These are phyloP conservation scores for Gonocerus acuteangulatus DNA, from an alignment of 2,888 invertebrate genomes.

Conservation along the genomic window DNA sequence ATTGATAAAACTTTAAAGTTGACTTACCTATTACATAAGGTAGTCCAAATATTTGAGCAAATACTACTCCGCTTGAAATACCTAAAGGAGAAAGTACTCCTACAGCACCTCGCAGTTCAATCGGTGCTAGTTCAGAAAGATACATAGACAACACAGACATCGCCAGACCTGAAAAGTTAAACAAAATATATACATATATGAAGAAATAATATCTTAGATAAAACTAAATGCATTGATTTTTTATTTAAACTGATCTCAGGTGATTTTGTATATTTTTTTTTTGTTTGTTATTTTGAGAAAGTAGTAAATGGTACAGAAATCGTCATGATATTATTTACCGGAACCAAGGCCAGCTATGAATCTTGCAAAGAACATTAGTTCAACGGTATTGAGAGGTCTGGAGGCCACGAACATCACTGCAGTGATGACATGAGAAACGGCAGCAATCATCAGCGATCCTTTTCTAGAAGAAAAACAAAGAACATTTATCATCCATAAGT, in stretches of 20 bases:
- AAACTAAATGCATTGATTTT: neutral
- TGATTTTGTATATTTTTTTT: too few species aligned
- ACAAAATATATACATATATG: neutral
- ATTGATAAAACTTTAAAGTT: too few species aligned
- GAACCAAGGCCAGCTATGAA: conserved; percentile 67
- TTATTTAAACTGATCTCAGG: conserved; percentile 1
- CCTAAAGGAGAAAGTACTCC: conserved; percentile 78
- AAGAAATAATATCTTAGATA: neutral
- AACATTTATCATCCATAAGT: too few species aligned
- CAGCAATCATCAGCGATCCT: conserved; percentile 64
- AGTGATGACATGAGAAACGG: conserved; percentile 58
- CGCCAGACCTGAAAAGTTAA: conserved; percentile 56
- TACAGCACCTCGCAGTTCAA: conserved; percentile 68
- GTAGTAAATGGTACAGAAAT: too few species aligned
- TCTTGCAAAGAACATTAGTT: conserved; percentile 69
- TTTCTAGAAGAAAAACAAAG: conserved; percentile 49
- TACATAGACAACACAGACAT: conserved; percentile 87
- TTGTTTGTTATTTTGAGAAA: too few species aligned
- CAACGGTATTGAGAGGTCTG: conserved; percentile 62
- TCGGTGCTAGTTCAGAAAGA: conserved; percentile 76
- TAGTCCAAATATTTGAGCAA: conserved; percentile 65
- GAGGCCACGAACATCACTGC: conserved; percentile 62
- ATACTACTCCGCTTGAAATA: conserved; percentile 66
- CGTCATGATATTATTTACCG: conserved; percentile 47
- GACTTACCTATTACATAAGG: conserved; percentile 53